Evolutionary conservation across 2,113 vertebrate genomes (phyloP).

Genomic region (Hippocampus mohnikei): DNA sequence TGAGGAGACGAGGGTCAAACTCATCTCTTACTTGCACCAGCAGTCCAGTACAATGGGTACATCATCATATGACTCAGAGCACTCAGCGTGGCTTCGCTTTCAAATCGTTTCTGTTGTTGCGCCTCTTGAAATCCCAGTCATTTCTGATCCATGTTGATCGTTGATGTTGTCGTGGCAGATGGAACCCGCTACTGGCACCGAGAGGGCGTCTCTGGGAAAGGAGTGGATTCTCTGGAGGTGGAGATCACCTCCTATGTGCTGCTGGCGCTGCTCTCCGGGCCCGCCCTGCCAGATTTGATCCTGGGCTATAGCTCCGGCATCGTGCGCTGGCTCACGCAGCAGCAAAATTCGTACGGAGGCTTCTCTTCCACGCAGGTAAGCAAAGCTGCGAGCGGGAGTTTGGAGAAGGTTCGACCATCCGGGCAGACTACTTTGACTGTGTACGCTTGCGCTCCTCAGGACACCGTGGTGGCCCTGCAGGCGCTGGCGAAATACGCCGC

Average conservation of each 20-base stretch:
- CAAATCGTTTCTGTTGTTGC: not conserved
- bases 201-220: constrained; percentile 28
- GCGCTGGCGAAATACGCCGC: constrained; percentile 79
- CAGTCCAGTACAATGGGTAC: constrained; percentile 33
- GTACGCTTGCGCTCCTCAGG: constrained; percentile 58
- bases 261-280: constrained; percentile 72
- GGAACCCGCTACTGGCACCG: constrained; percentile 63
- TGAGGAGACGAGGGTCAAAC: constrained; percentile 58
- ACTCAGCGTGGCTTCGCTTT: too few relatives aligned
- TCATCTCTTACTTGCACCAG: constrained; percentile 55
- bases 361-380: constrained; percentile 84
- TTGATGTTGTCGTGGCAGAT: constrained; percentile 25
- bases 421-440: not conserved
- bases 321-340: constrained; percentile 77
- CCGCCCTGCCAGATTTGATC: constrained; percentile 42
- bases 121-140: not conserved
- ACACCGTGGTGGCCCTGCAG: constrained; percentile 86
- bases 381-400: not conserved
- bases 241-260: constrained; percentile 80
- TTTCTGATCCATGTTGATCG: not conserved
- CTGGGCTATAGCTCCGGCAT: constrained; percentile 65
- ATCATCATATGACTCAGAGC: too few relatives aligned
- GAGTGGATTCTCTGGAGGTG: constrained; percentile 69
- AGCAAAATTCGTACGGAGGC: constrained; percentile 82
- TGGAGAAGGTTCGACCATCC: not conserved